Evolutionary conservation across 1,140 invertebrate species (phyloP).

Genomic region (Mya arenaria): DNA sequence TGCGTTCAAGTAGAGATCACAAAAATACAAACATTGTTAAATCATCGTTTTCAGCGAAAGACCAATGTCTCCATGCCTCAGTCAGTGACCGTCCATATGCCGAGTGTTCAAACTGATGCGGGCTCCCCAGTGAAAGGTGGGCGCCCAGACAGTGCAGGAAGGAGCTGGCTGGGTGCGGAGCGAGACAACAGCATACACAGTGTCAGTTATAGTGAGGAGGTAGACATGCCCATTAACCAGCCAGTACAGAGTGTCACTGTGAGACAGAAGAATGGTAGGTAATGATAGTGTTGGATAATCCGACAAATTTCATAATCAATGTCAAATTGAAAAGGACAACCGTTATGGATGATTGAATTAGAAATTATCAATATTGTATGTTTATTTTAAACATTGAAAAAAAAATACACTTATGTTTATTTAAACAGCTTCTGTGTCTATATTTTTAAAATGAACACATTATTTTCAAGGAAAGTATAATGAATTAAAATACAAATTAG

Average conservation of each 20-base stretch:
- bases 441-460: too few relatives aligned
- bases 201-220: slow-evolving; percentile 52
- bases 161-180: slow-evolving; percentile 32
- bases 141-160: background rate
- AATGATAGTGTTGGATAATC: too few relatives aligned
- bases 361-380: too few relatives aligned
- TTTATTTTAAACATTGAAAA: too few relatives aligned
- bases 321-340: too few relatives aligned
- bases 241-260: slow-evolving; percentile 53
- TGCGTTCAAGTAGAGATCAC: too few relatives aligned
- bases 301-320: too few relatives aligned
- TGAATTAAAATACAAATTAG: too few relatives aligned
- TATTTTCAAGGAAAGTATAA: too few relatives aligned
- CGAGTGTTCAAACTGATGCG: slow-evolving; percentile 4
- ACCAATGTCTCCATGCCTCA: background rate
- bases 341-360: too few relatives aligned
- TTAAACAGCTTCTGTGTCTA: too few relatives aligned
- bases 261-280: slow-evolving; percentile 42
- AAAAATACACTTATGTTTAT: too few relatives aligned
- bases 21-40: background rate
- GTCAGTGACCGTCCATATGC: slow-evolving; percentile 47
- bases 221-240: slow-evolving; percentile 18
- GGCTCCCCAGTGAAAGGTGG: slow-evolving; percentile 5
- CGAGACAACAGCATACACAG: slow-evolving; percentile 39
- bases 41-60: background rate